Conservation (phyloP, 2,113 vertebrate genomes). For the Melanocharis versteri region DNA sequence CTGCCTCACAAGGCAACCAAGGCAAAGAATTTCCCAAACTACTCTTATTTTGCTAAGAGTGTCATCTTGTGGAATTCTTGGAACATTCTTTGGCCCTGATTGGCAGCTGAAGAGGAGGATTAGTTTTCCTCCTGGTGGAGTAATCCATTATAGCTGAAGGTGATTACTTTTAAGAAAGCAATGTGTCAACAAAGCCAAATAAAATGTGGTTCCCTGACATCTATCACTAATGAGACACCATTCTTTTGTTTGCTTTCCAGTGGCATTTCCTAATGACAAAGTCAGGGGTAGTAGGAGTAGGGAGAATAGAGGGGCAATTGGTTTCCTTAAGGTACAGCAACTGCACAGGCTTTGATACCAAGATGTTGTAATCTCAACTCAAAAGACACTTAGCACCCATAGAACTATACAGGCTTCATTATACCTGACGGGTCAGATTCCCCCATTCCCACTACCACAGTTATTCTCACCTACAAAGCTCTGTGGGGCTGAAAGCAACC, state of each 20-base stretch:
- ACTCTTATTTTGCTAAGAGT: constrained; percentile 55
- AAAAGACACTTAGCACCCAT: background rate
- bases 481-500: fast-evolving
- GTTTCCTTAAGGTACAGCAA: background rate
- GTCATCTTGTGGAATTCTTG: constrained; percentile 61
- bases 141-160: constrained; percentile 17
- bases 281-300: background rate
- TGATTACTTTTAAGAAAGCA: constrained; percentile 33
- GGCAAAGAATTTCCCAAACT: background rate
- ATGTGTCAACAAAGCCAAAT: constrained; percentile 1
- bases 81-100: constrained; percentile 4
- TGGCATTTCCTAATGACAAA: constrained; percentile 16
- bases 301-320: background rate
- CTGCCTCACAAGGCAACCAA: background rate
- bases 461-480: background rate
- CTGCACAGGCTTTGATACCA: background rate
- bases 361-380: background rate
- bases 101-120: constrained; percentile 46
- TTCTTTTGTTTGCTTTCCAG: constrained; percentile 9
- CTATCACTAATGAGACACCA: background rate
- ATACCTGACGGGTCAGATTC: background rate
- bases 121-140: constrained; percentile 48
- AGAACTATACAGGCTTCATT: background rate
- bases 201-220: constrained; percentile 2
- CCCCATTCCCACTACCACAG: background rate